Base-by-base conservation (phyloP, 2,113 vertebrate species). In the Brienomyrus longianalis region DNA sequence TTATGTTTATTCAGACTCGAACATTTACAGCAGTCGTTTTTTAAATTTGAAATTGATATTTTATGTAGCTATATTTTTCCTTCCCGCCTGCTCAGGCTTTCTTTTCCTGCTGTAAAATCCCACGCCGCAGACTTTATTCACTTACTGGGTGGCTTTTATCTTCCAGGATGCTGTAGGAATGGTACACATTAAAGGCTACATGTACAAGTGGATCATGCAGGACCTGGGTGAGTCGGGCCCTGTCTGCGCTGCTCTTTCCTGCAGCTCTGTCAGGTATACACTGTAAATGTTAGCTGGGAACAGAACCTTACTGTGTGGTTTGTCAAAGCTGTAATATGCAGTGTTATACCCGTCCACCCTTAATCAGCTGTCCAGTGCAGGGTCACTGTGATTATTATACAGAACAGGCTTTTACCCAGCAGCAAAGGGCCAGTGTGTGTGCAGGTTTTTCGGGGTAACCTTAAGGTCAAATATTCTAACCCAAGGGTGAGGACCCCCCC, bases 201-300 rank as follows among this genome's bases (percentile, higher is more conserved):
- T 97, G 97, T 97, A 97, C 94, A 97, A 97, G 84, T 97, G 96
- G 97, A 93, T 97, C 89, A 96, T 96, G 96, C 95, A 96, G 90
- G 96, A 97, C 92, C 91, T 97, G 0, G 92, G 97, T 97, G 91
- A 94, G 96, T 93, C 10, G 10, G 27, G 45, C 52, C 35, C 9
- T 50, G 21, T 56, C 23, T 35, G 45, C 9, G 3, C 39, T 48
- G 15, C 35, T 13, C 35, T 45, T 13, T 45, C 39, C 17, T 45
- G 0, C 43, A 43, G 39, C 35, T 51, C 15, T 54, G 50, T 47
- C n/a, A 31, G 10, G 1, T 27, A 51, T 52, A 27, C 84, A 27
- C 6, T 86, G 23, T 35, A 27, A 51, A 31, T 31, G 84, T 52
- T n/a, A 51, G 0, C 52, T 74, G 27, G 4, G 66, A 74, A 5